Evolutionary conservation across 2,113 vertebrate species (phyloP), one percentile per base, ranked within the genome.

Genomic region (Sisor rabdophorus): DNA sequence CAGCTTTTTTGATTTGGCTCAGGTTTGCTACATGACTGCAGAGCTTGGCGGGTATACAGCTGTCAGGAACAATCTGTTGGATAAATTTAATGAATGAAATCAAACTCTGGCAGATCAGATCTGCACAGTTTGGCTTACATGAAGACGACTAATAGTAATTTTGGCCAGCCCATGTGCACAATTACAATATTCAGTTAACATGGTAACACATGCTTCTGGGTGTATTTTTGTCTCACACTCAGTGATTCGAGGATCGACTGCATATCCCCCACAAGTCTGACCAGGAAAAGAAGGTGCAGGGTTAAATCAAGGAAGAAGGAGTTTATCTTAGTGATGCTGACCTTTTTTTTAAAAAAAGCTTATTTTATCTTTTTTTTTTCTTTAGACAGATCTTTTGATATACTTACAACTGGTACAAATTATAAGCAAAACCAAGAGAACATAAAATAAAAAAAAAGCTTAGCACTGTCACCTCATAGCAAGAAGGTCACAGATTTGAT

Each of bases 31-130:
- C 6, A 70, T 67, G 32, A 61, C 32, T 77, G 40, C 63, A 77
- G 32, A 55, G 64, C 22, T 54, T 78, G 70, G 75, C 76, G 36
- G 30, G 74, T 28, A 63, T 20, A 55, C 55, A 77, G n/a, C 61
- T 73, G 72, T 72, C 63, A 74, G 48, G 52, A 68, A 24, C 28
- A 77, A 77, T 60, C 11, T 73, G 24, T 73, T 81, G 30, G 30
- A 61, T 60, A 77, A 61, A 63, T 59, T 77, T 52, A 69, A 77
- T 55, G 55, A 60, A 67, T 73, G 54, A 77, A 55, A 47, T 73
- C 44, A 54, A 68, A 69, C 79, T 52, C 26, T 73, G 75, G 75
- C 75, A 69, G 70, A 69, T 61, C 50, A 67, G 50, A 59, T 36
- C 20, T 52, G 28, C 8, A 54, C 30, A 77, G 20, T 48, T 60